phyloP scores from a whole-genome alignment of 2,113 vertebrate species.

The Seriola rivoliana region DNA sequence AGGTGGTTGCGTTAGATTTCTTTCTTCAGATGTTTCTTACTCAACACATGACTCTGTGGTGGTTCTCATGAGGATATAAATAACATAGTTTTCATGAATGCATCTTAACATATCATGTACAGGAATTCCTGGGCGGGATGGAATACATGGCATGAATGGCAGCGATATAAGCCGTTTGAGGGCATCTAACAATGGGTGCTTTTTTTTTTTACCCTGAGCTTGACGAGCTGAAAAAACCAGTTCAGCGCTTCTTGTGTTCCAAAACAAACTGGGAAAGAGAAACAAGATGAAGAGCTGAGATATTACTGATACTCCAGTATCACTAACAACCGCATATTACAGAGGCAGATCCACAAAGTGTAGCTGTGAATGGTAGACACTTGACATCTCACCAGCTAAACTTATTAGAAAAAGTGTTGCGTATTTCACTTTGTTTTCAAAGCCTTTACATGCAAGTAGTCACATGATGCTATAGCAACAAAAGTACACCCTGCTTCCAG shows the following conservation, averaged over 20 bases:
- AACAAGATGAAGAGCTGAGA: background rate
- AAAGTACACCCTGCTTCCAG: too few relatives aligned
- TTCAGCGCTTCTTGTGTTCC: background rate
- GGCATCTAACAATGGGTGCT: constrained; percentile 7
- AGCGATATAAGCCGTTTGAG: background rate
- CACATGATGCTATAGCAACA: too few relatives aligned
- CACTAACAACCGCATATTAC: too few relatives aligned
- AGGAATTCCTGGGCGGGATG: background rate
- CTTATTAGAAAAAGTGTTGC: too few relatives aligned
- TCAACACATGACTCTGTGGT: background rate
- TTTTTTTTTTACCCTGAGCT: constrained; percentile 3
- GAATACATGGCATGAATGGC: too few relatives aligned
- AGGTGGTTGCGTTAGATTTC: background rate
- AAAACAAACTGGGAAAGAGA: background rate
- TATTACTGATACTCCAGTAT: too few relatives aligned
- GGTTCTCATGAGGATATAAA: background rate
- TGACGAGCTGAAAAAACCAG: background rate
- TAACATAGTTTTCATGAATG: background rate
- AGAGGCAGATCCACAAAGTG: too few relatives aligned
- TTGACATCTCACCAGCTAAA: too few relatives aligned
- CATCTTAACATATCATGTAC: background rate
- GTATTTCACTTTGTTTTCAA: too few relatives aligned
- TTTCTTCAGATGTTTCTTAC: background rate
- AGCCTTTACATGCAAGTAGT: too few relatives aligned
- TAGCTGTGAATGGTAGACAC: too few relatives aligned